These are phyloP conservation scores for Passer domesticus DNA, from an alignment of 2,113 vertebrate species.

Conservation along the genomic window DNA sequence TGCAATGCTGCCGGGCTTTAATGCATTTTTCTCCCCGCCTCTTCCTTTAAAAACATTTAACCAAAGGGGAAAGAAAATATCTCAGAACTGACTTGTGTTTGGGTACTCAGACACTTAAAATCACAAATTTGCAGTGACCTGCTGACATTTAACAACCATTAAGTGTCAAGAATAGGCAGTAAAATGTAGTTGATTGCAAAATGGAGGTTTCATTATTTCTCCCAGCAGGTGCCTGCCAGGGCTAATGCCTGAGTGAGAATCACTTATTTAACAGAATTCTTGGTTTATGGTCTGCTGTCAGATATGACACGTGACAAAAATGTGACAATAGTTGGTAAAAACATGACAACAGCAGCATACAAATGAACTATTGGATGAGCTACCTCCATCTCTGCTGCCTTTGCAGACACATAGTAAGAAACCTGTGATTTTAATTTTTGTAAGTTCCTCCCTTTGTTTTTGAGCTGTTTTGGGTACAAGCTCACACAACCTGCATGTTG, in stretches of 20 bases:
- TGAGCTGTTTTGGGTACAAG: background rate
- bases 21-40: background rate
- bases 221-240: conserved; percentile 49
- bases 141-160: conserved; percentile 22
- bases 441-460: background rate
- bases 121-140: conserved; percentile 40
- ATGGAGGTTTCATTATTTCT: conserved; percentile 54
- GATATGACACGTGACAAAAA: conserved; percentile 32
- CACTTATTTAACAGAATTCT: conserved; percentile 51
- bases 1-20: background rate
- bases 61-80: background rate
- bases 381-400: background rate
- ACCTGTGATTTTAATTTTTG: background rate
- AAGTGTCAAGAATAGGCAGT: conserved; percentile 47
- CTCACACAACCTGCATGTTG: background rate
- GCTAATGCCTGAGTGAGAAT: conserved; percentile 32
- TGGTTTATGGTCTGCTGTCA: conserved; percentile 46
- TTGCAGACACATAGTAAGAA: background rate
- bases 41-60: background rate
- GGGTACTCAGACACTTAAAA: conserved; percentile 48
- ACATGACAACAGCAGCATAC: conserved; percentile 40
- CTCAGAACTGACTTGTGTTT: background rate
- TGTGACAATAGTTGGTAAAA: conserved; percentile 21
- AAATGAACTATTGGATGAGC: conserved; percentile 19
- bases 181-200: conserved; percentile 48